Base-by-base conservation (phyloP, 2,113 vertebrate species). In the Hypocryptadius cinnamomeus region DNA sequence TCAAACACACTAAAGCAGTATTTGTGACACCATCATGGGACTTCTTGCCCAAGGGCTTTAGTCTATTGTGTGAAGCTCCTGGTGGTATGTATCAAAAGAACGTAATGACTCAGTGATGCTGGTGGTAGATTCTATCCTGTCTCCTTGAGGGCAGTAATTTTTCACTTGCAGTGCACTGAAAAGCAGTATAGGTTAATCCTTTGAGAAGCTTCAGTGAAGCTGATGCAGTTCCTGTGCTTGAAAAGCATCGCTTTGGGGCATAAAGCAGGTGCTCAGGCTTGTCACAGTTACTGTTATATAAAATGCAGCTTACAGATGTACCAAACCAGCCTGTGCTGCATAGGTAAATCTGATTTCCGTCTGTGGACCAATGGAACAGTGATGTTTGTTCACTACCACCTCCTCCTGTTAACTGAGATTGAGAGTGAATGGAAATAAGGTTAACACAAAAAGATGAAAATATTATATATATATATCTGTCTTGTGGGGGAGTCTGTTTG, bases 261-360 rank as follows among this genome's bases (percentile, higher is more conserved):
- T 86, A 65, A 81, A 93, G 69, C 89, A 94, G 87, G 84, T 91
- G 51, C 91, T 89, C 16, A 23, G 69, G 39, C 77, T 73, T 89
- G 59, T 79, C 76, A 64, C 39, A 40, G 47, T 80, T 90, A 59
- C 77, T 64, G 70, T 56, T 89, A 9, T 1, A 27, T 77, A n/a
- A 85, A 90, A 61, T 19, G 51, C 51, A 59, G 28, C 13, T 72
- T 61, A 33, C 5, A 9, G 45, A 22, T 24, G 5, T 78, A 63
- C 65, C 65, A n/a, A 21, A 33, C 50, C 15, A 9, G 57, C 27
- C 30, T 30, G 57, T 74, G 44, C 64, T 90, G 47, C 7, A 0
- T 1, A 40, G 65, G 42, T 86, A 6, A 31, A 22, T 59, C 33
- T 74, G 56, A 28, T n/a, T 33, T 66, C 18, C n/a, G n/a, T n/a